Base-by-base conservation (phyloP, 2,113 vertebrate species). In the Oxyruncus cristatus region DNA sequence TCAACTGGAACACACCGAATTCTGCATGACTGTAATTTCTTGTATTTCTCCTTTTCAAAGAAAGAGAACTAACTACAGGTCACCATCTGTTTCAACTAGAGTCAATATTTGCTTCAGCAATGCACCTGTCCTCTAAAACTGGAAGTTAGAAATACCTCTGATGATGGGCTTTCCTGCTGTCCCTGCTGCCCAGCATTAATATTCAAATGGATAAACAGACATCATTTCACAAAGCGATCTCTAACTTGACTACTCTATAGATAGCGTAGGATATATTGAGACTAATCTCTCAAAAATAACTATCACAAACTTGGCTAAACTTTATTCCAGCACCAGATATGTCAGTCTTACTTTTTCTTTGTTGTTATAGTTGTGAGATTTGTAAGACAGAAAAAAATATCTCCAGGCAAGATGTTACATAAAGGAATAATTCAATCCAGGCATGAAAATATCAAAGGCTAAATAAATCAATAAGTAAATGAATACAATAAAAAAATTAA, bases 1-100 rank as follows among this genome's bases (percentile, higher is more conserved):
- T 96, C 92, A 97, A 89, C 84, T 52, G 85, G 95, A 96, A 96
- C 88, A 33, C 72, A 62, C 7, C 11, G 6, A 42, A 83, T 70
- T 71, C 78, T 46, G 47, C 82, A 76, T 22, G 41, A 96, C 90
- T 53, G 12, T 84, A 55, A 84, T 63, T 89, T 88, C 83, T 93
- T 66, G 30, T 52, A 62, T 84, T 94, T 93, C 86, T 92, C 62
- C 79, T 89, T 92, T 75, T 72, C 63, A 72, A 93, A 86, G 47
- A 56, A 52, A 66, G 21, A 26, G 16, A 72, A 28, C 56, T 84
- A 80, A 59, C 75, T 79, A 55, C 63, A 94, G 79, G 76, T 63
- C 81, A 90, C 73, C 84, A 85, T 62, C 85, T 89, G 78, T 73
- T 91, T 91, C 85, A 72, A 52, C 62, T 23, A 41, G 49, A 71